Conservation (phyloP, 37 sponge, comb jelly and placozoan species). For the Spongilla lacustris region DNA sequence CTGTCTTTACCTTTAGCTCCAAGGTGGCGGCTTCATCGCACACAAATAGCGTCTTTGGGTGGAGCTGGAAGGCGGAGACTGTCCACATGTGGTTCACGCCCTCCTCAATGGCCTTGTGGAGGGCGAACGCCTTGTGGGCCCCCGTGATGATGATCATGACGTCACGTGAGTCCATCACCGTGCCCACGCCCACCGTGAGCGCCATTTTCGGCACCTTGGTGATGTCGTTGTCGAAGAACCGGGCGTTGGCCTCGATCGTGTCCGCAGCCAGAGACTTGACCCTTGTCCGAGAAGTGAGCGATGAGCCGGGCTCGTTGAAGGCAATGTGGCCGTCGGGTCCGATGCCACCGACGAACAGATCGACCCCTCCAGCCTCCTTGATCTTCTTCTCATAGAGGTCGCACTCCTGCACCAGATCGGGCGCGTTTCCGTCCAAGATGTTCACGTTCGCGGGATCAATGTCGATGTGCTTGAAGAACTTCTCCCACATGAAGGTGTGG, state of each 20-base stretch:
- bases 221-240: constrained; percentile 88
- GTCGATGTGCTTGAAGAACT: constrained; percentile 96
- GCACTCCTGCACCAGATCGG: constrained; percentile 82
- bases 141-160: constrained; percentile 96
- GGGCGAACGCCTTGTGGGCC: constrained; percentile 90
- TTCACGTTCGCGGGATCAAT: constrained; percentile 93
- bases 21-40: constrained; percentile 96
- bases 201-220: constrained; percentile 86
- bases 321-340: constrained; percentile 99
- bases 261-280: constrained; percentile 93
- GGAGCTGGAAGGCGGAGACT: constrained; percentile 94
- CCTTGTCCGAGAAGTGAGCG: constrained; percentile 85
- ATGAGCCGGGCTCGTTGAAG: constrained; percentile 99
- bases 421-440: constrained; percentile 90
- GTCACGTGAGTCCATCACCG: constrained; percentile 96
- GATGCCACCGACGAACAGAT: constrained; percentile 96
- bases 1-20: constrained; percentile 95
- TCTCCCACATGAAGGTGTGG: constrained; percentile 92
- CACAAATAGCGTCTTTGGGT: constrained; percentile 83
- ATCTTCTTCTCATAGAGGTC: constrained; percentile 80
- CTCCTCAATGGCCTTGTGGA: constrained; percentile 95
- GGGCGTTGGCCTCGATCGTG: constrained; percentile 90
- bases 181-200: constrained; percentile 96
- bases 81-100: constrained; percentile 99
- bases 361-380: constrained; percentile 84